Base-by-base conservation (phyloP, 2,888 invertebrate species). In the Julus scanicus region DNA sequence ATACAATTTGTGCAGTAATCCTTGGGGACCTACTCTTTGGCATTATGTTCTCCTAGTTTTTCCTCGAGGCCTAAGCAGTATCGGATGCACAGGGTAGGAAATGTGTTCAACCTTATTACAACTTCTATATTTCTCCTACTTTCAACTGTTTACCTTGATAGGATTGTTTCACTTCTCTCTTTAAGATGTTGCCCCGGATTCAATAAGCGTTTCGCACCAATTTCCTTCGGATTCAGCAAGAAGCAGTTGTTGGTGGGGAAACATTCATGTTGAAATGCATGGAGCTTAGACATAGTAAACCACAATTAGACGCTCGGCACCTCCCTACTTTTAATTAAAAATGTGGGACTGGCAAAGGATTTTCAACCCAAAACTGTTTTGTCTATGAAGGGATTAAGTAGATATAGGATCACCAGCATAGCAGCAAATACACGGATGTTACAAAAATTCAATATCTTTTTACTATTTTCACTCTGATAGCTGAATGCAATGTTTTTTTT, bases 71-170 rank as follows among this genome's bases (percentile, higher is more conserved):
- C 37, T 20, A 37, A 80, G 80, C 80, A 80, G 29, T 80, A 80
- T 80, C 80, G 80, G 80, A 80, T 37, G 80, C 37, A 13, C 11
- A 37, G 37, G 80, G 29, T 80, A 37, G 80, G 80, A 80, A 80
- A 80, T 80, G 80, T 80, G 80, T 80, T 80, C 80, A 80, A 80
- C 80, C 80, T 80, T 80, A 80, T 80, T 80, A 80, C 80, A 80
- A 80, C 80, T 80, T 80, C 29, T 11, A 37, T 20, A 80, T 80
- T 80, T 80, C 20, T 80, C 15, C 80, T 80, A 80, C 80, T 80
- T 80, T 80, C 29, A 80, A 37, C 80, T 80, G 80, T 80, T 80
- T 80, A 80, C 80, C 80, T 80, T 3, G 80, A 37, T 29, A 80
- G 37, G 80, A 20, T 11, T 37, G 80, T 37, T 80, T 37, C 80